Base-by-base conservation (phyloP, 1,140 invertebrate species). In the Caenorhabditis tropicalis region DNA sequence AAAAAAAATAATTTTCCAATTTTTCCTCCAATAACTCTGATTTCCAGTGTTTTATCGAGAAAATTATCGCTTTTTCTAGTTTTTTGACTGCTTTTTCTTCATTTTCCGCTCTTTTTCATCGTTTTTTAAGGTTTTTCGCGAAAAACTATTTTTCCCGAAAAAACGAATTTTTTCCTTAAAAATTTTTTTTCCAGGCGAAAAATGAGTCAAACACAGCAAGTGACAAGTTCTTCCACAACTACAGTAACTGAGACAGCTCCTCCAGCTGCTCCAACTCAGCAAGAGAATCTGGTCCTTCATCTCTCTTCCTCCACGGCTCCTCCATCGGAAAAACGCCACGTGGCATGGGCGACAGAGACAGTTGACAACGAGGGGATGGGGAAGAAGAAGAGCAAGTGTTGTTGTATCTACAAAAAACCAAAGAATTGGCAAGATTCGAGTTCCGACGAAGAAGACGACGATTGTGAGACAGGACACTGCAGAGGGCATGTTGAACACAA, bases 351-450 rank as follows among this genome's bases (percentile, higher is more conserved):
- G 0, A 82, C 82, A 4, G 82, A 82, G 21, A 82, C 82, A 15
- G 82, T 86, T 1, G 85, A 86, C 21, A 86, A 86, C 53, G 85
- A 86, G 49, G 70, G 79, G n/a, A 79, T 86, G 82, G 82, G 79
- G 39, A 84, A 84, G 49, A 84, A 83, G 46, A 86, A 86, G 60
- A 84, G 82, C 60, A 86, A 86, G 48, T 86, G 85, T 60, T 87
- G 87, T 51, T 87, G 87, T 36, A 86, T 87, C 27, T 87, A 87
- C 58, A 87, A 86, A 79, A 87, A 87, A 33, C 87, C 82, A 1
- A 84, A 82, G n/a, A 84, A 87, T 48, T 87, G 85, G 85, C 81
- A 86, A 21, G 87, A 87, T 36, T 81, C 70, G 12, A 85, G 83
- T 27, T 81, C 82, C 21, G 87, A 86, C 31, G 48, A 29, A 16